These are phyloP conservation scores for Drosophila testacea DNA, from an alignment of 2,888 invertebrate species.

Conservation along the genomic window DNA sequence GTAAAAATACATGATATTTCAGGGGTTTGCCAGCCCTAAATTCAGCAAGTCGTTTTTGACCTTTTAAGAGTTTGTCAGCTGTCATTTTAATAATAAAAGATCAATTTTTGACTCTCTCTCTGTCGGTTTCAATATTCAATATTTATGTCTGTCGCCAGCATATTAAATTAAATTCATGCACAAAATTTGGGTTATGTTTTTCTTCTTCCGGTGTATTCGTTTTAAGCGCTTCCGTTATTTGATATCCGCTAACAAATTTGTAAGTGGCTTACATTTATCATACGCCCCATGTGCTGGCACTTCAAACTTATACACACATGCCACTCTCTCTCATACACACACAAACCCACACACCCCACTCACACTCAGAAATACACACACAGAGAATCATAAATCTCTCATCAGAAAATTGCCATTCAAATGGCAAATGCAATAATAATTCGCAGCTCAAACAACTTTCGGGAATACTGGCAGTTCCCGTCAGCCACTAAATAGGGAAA, in stretches of 20 bases:
- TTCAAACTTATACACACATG: conserved; percentile 9
- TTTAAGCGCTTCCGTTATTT: conserved; percentile 58
- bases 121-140: neutral
- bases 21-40: conserved; percentile 2
- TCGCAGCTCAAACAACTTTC: conserved; percentile 56
- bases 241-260: conserved; percentile 63
- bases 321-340: neutral
- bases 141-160: neutral
- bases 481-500: neutral
- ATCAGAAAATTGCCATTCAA: conserved; percentile 49
- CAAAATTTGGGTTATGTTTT: neutral
- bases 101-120: neutral
- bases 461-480: conserved; percentile 27
- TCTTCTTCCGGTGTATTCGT: conserved; percentile 11
- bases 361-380: conserved; percentile 5
- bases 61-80: neutral
- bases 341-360: neutral
- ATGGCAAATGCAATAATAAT: conserved; percentile 73
- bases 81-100: conserved; percentile 1
- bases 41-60: neutral
- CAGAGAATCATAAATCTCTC: conserved; percentile 42
- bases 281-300: conserved; percentile 53
- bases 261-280: conserved; percentile 66
- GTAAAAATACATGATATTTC: conserved; percentile 3
- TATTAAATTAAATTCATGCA: neutral